Conservation (phyloP, 1,140 invertebrate genomes). For the Sminthurides bifidus region DNA sequence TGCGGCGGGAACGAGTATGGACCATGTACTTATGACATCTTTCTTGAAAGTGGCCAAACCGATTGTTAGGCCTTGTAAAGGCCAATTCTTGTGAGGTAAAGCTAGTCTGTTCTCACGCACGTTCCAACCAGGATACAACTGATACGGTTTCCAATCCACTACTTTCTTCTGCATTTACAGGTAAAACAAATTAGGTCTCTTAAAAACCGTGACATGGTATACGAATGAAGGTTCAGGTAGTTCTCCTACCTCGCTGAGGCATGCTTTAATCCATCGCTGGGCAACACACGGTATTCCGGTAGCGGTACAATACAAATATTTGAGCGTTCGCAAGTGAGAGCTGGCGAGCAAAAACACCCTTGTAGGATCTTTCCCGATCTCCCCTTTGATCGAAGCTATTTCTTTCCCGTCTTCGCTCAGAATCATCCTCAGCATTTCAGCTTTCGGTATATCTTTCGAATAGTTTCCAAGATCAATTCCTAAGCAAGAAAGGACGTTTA, state of each 20-base stretch:
- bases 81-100: background rate
- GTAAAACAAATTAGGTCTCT: background rate
- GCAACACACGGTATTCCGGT: background rate
- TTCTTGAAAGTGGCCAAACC: background rate
- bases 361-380: background rate
- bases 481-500: background rate
- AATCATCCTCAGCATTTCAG: background rate
- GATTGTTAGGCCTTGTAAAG: background rate
- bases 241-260: background rate
- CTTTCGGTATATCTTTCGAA: background rate
- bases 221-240: too few species aligned
- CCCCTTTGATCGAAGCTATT: background rate
- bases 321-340: conserved; percentile 1
- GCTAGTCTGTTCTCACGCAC: background rate
- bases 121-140: background rate
- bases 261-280: background rate
- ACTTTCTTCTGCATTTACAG: background rate
- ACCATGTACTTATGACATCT: background rate
- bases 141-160: background rate
- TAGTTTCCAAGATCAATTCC: background rate
- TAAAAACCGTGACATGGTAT: too few species aligned
- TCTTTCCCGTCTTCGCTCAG: background rate
- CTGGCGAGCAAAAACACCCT: background rate
- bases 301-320: conserved; percentile 1
- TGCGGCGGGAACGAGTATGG: background rate